Base-by-base conservation (phyloP, 2,797 vertebrate genomes). In the Phoebastria nigripes region DNA sequence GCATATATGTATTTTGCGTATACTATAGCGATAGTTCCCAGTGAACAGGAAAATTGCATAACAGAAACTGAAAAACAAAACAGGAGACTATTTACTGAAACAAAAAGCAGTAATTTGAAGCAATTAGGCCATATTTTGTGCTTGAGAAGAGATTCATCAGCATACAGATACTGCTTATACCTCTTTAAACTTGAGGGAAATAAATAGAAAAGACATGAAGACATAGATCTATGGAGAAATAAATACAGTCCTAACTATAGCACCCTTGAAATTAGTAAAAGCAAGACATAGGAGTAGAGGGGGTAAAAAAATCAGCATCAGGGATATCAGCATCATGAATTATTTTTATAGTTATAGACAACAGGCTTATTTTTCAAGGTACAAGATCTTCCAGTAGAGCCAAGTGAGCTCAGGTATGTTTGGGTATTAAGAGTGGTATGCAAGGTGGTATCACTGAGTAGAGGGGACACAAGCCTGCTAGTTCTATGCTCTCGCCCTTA, bases 21-120 rank as follows among this genome's bases (percentile, higher is more conserved):
- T 67, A 65, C 28, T 56, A 13, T 26, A 74, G 63, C 9, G 39
- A 42, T 71, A 82, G n/a, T 31, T 76, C 17, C 59, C 58, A 73
- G 51, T 31, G 69, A 93, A 89, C 58, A 65, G 92, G 88, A 92
- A 95, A 93, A 95, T 76, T 92, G 69, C 55, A 82, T 5, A 87
- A 87, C 7, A 0, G 46, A 92, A 93, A 85, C 44, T 65, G 65
- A 76, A 77, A 65, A 74, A 91, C 55, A 92, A 84, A 90, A 94
- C 31, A 79, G 74, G 26, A 83, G 61, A 90, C 63, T 89, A 74
- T 89, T 94, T 87, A 88, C 87, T 79, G 91, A 72, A 94, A 95
- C 61, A 65, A 92, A 91, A 95, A 92, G 81, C 71, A 82, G 71
- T 94, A 89, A 93, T 93, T 74, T 95, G 65, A 85, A 84, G 83